A percentile compares a stretch with the other conserved stretches of the same genome.
Conservation (phyloP, 2,888 invertebrate species). For the Blastobasis lacticolella region DNA sequence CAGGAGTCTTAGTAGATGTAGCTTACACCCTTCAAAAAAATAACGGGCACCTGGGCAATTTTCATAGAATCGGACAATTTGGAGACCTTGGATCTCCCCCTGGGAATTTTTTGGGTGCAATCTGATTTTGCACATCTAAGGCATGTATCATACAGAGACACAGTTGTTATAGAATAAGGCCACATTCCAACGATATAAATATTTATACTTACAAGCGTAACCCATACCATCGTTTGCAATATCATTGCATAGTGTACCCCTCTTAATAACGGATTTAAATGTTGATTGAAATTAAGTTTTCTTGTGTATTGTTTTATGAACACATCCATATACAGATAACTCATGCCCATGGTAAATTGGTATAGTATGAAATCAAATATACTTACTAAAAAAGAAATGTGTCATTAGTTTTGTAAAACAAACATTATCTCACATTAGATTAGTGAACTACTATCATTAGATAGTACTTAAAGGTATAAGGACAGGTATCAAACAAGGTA, state of each 20-base stretch:
- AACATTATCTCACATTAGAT: no score
- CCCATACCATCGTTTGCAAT: constrained; percentile 38
- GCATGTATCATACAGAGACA: background rate
- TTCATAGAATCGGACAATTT: no score
- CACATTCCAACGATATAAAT: background rate
- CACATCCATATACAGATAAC: constrained; percentile 53
- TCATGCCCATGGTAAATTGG: constrained; percentile 37
- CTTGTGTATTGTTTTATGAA: constrained; percentile 53
- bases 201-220: constrained; percentile 35
- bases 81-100: no score
- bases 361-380: constrained; percentile 38
- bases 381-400: constrained; percentile 32
- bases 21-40: no score
- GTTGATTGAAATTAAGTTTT: constrained; percentile 31
- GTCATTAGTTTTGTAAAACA: no score
- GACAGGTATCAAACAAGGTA: no score
- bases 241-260: constrained; percentile 41
- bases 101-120: no score
- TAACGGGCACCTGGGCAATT: no score
- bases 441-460: no score
- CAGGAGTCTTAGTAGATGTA: no score
- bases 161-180: background rate
- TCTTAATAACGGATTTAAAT: constrained; percentile 44
- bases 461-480: no score
- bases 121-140: no score